phyloP scores from a whole-genome alignment of 2,797 vertebrate species.

The Eremophila alpestris region DNA sequence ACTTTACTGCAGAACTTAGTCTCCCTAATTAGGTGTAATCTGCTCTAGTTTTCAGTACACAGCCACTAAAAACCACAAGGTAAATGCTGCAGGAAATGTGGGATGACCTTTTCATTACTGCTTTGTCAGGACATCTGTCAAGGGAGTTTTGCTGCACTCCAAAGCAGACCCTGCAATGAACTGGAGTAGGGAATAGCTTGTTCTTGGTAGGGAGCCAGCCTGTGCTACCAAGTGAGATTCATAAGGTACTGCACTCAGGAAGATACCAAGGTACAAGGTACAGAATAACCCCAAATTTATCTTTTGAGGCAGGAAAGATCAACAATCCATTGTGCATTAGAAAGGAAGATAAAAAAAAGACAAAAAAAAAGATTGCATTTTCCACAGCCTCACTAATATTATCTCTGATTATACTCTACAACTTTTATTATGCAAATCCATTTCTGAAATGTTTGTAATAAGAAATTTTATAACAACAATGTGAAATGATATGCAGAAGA shows the following conservation, averaged over 20 bases:
- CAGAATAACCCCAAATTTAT: neutral
- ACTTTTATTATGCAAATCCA: neutral
- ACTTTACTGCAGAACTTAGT: slow-evolving; percentile 7
- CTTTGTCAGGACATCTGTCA: slow-evolving; percentile 64
- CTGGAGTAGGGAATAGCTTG: neutral
- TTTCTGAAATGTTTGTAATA: neutral
- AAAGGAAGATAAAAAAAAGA: neutral
- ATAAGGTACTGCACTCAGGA: neutral
- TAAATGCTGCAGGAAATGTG: slow-evolving; percentile 42
- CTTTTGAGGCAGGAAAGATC: neutral
- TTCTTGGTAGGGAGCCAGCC: neutral
- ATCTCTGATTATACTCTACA: neutral
- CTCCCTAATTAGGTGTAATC: slow-evolving; percentile 59
- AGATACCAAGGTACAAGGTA: neutral
- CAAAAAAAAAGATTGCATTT: neutral
- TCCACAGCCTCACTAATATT: neutral
- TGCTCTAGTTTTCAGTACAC: slow-evolving; percentile 38
- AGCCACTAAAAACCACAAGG: slow-evolving; percentile 49
- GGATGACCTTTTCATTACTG: slow-evolving; percentile 60
- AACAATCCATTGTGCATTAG: neutral
- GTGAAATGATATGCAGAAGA: neutral
- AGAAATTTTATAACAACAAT: neutral
- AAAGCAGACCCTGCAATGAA: neutral
- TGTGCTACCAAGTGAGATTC: neutral
- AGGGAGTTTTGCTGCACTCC: slow-evolving; percentile 19